A percentile compares a stretch with the other conserved stretches of the same genome.
Conservation (phyloP, 1,140 invertebrate genomes). For the Bradynema listronoti region DNA sequence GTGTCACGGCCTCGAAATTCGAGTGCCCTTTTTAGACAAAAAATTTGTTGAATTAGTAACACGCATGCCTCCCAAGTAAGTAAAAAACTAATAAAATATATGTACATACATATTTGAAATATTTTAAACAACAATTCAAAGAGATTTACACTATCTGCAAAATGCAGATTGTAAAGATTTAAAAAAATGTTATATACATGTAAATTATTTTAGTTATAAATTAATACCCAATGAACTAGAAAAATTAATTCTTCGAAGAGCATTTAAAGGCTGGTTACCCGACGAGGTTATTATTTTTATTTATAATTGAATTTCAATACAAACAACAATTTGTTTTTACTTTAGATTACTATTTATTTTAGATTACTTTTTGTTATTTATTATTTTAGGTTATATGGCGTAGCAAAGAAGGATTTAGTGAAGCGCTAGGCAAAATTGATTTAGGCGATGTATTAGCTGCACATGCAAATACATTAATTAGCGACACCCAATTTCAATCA, state of each 20-base stretch:
- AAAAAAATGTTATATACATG: not conserved
- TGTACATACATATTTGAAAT: too few relatives aligned
- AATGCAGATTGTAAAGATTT: constrained; percentile 11
- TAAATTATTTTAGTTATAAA: constrained; percentile 39
- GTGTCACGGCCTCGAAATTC: constrained; percentile 56
- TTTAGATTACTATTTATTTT: too few relatives aligned
- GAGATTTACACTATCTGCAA: not conserved
- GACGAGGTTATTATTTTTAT: too few relatives aligned
- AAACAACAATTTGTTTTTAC: too few relatives aligned
- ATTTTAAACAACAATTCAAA: too few relatives aligned
- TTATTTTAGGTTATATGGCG: too few relatives aligned
- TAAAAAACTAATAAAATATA: too few relatives aligned
- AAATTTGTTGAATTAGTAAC: constrained; percentile 52
- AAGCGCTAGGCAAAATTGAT: constrained; percentile 54
- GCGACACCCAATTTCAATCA: constrained; percentile 35
- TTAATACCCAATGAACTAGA: constrained; percentile 47
- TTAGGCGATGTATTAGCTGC: constrained; percentile 41
- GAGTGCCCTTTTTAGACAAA: constrained; percentile 56
- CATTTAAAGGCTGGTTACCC: constrained; percentile 53
- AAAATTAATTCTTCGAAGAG: constrained; percentile 49
- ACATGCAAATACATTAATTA: constrained; percentile 40
- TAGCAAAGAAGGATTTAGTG: constrained; percentile 54
- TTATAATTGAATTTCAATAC: too few relatives aligned
- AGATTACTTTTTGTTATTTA: too few relatives aligned
- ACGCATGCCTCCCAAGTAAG: constrained; percentile 43